Base-by-base conservation (phyloP, 2,888 invertebrate genomes). In the Leptogaster cylindrica region DNA sequence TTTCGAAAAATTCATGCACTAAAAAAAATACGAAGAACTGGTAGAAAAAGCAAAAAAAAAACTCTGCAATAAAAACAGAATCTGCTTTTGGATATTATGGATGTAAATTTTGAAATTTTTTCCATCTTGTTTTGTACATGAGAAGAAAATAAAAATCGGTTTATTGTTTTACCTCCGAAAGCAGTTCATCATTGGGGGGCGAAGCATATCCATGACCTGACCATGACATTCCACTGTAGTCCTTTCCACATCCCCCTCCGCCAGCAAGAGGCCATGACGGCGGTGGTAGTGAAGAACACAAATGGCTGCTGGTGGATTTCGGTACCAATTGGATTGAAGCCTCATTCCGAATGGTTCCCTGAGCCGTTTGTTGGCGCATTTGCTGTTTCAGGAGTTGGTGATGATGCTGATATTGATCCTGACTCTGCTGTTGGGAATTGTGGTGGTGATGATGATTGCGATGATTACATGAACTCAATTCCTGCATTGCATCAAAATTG, bases 401-500 rank as follows among this genome's bases (percentile, higher is more conserved):
- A 23, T 51, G 36, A 10, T 52, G 12, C 8, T 52, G 51, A 20
- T 65, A 36, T 16, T 51, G 39, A 48, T 44, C 44, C 20, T 27
- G 18, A 1, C 3, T 8, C n/a, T 65, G 52, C 1, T 33, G n/a
- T 20, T 50, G 48, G 5, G 20, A 18, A 23, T 66, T 28, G 7
- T 44, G 52, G 10, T 64, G 46, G 48, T 64, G 46, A 31, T 64
- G 44, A 28, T 27, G 44, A 12, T 18, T 39, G 12, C 41, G 27
- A 55, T 44, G 12, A 8, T 28, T 23, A 12, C 33, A 25, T 1
- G 46, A 41, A 8, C 50, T 61, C 25, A 65, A 44, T 41, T 68
- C 46, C 66, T 70, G 68, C 65, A 68, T 65, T 67, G 70, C 68
- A 67, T 68, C 70, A 50, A 68, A 67, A 41, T 58, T 67, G 8